These are phyloP conservation scores for Percopsis omiscomaycus DNA, from an alignment of 2,797 vertebrate genomes.

Conservation along the genomic window DNA sequence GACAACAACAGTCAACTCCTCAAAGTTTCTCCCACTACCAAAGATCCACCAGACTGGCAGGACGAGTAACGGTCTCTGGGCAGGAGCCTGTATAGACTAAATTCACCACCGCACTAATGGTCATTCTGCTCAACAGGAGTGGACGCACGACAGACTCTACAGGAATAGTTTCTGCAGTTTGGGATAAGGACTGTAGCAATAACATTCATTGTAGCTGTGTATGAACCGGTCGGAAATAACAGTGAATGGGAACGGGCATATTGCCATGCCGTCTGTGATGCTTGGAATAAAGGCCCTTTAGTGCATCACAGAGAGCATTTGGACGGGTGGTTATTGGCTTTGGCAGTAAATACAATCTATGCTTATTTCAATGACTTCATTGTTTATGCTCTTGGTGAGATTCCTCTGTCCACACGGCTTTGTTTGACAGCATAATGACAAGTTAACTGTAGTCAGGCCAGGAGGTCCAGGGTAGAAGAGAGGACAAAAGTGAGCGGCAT, in stretches of 20 bases:
- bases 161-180: conserved; percentile 35
- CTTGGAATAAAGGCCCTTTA: conserved; percentile 29
- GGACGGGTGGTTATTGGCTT: conserved; percentile 44
- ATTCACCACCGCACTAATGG: conserved; percentile 16
- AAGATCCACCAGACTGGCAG: conserved; percentile 53
- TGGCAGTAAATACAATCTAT: conserved; percentile 36
- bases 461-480: neutral
- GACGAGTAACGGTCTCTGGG: conserved; percentile 27
- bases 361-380: conserved; percentile 46
- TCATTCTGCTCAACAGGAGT: conserved; percentile 23
- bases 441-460: conserved; percentile 18
- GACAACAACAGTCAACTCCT: conserved; percentile 30
- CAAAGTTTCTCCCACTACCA: conserved; percentile 58
- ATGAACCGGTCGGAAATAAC: conserved; percentile 41
- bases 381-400: conserved; percentile 19
- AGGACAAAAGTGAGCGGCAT: neutral
- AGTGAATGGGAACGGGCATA: conserved; percentile 30
- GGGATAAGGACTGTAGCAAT: conserved; percentile 67
- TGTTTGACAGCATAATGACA: conserved; percentile 17
- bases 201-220: conserved; percentile 57
- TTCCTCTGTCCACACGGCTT: conserved; percentile 26
- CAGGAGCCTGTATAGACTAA: conserved; percentile 12
- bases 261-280: conserved; percentile 19
- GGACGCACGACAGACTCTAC: conserved; percentile 32
- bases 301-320: conserved; percentile 26